phyloP scores from a whole-genome alignment of 23 tunicate genomes.

The Halocynthia roretzi region DNA sequence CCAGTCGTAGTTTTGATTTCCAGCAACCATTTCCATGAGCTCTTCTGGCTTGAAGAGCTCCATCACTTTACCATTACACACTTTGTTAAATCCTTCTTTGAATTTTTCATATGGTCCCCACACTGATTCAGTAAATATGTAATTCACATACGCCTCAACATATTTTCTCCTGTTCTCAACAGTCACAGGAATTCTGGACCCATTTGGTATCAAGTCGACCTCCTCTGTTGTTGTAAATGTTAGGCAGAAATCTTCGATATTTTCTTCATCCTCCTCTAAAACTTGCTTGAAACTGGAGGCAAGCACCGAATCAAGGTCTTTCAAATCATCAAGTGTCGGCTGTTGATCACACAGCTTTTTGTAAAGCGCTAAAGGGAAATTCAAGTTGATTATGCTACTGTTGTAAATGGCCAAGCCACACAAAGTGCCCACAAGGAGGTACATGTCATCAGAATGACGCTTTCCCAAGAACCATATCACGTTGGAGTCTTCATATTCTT shows the following conservation, averaged over 20 bases:
- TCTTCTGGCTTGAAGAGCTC: constrained; percentile 74
- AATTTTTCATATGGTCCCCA: constrained; percentile 51
- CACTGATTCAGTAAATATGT: constrained; percentile 70
- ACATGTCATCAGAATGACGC: constrained; percentile 72
- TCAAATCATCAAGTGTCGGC: constrained; percentile 50
- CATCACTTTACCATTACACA: constrained; percentile 61
- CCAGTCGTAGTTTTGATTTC: constrained; percentile 80
- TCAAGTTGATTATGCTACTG: constrained; percentile 62
- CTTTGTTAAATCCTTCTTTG: constrained; percentile 62
- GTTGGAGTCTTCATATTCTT: constrained; percentile 58
- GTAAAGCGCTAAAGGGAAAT: constrained; percentile 86
- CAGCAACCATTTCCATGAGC: constrained; percentile 92
- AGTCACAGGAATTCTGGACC: constrained; percentile 61
- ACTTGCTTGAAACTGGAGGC: constrained; percentile 31
- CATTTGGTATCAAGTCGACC: constrained; percentile 44
- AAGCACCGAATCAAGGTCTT: constrained; percentile 65
- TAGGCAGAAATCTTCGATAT: constrained; percentile 54
- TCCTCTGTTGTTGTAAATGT: constrained; percentile 50
- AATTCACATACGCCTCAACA: constrained; percentile 49
- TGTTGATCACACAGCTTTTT: constrained; percentile 73
- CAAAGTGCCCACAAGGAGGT: constrained; percentile 74
- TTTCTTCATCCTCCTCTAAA: constrained; percentile 24
- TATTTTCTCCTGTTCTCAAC: constrained; percentile 60
- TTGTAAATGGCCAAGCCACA: constrained; percentile 97
- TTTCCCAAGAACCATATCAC: constrained; percentile 90